phyloP scores from a whole-genome alignment of 2,797 vertebrate species.

The Brachyalestes nurse region DNA sequence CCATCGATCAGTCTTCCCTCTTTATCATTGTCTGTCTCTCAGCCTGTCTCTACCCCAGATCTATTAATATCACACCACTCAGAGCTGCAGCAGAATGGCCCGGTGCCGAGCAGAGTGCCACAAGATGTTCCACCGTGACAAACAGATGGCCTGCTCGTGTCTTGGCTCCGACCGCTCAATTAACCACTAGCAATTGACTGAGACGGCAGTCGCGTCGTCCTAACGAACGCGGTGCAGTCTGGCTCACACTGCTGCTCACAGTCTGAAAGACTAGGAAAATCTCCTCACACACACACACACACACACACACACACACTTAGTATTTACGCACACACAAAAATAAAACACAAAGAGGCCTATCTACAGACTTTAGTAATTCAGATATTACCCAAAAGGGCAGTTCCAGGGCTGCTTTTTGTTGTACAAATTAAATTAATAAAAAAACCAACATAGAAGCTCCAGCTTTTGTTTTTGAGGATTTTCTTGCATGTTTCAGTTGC shows the following conservation, averaged over 20 bases:
- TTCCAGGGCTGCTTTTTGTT: background rate
- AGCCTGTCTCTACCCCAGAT: conserved; percentile 58
- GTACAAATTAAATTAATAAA: conserved; percentile 7
- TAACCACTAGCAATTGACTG: conserved; percentile 77
- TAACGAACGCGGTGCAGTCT: conserved; percentile 62
- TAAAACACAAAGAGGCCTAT: background rate
- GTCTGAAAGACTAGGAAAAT: conserved; percentile 36
- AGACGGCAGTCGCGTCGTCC: conserved; percentile 72
- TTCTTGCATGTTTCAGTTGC: background rate
- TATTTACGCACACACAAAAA: background rate
- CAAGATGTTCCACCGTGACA: conserved; percentile 83
- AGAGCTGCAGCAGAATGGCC: conserved; percentile 64
- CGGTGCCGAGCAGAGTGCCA: conserved; percentile 71
- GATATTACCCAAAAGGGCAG: background rate
- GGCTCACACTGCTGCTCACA: conserved; percentile 48
- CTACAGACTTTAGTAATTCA: background rate
- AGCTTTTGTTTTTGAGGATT: background rate
- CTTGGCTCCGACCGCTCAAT: conserved; percentile 82
- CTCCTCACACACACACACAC: background rate
- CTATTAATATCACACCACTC: conserved; percentile 79
- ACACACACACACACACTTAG: conserved; percentile 3
- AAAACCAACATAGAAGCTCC: background rate
- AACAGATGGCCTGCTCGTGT: conserved; percentile 83
- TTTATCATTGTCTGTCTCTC: conserved; percentile 53
- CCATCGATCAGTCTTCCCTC: conserved; percentile 21